phyloP scores from a whole-genome alignment of 1,140 invertebrate genomes.

The Pseudomyrmex dendroicus region DNA sequence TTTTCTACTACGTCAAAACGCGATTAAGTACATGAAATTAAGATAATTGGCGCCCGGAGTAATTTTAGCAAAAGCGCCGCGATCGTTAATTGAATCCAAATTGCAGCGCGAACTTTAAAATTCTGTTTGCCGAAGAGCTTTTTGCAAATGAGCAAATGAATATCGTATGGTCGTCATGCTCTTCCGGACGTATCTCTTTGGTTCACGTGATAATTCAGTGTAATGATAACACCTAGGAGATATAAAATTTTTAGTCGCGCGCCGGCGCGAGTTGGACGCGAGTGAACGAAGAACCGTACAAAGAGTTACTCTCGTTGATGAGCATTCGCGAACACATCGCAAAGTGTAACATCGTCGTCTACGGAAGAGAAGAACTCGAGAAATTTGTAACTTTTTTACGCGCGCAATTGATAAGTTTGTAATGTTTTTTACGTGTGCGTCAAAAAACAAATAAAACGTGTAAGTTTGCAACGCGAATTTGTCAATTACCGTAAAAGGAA shows the following conservation, averaged over 20 bases:
- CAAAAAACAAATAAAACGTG: no score
- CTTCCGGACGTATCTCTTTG: conserved; percentile 46
- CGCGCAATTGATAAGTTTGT: no score
- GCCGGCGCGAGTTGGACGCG: conserved; percentile 1
- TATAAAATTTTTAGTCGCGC: conserved; percentile 33
- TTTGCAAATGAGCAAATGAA: conserved; percentile 59
- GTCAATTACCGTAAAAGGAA: no score
- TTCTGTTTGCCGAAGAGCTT: conserved; percentile 55
- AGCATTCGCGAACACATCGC: background rate
- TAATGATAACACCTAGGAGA: conserved; percentile 46
- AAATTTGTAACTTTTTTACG: no score
- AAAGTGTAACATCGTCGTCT: no score
- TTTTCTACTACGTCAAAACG: conserved; percentile 45
- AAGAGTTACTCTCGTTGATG: background rate
- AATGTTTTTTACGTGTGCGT: no score
- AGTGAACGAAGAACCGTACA: conserved; percentile 9
- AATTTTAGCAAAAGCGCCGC: conserved; percentile 49
- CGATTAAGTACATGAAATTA: conserved; percentile 51
- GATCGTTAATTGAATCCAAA: conserved; percentile 61
- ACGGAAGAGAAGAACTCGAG: no score
- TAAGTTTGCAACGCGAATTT: no score
- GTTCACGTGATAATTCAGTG: conserved; percentile 46
- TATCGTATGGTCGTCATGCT: conserved; percentile 49
- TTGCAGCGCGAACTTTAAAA: conserved; percentile 54
- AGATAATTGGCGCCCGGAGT: conserved; percentile 45